These are phyloP conservation scores for Fukomys damarensis DNA, from an alignment of 2,113 vertebrate species.

Conservation along the genomic window DNA sequence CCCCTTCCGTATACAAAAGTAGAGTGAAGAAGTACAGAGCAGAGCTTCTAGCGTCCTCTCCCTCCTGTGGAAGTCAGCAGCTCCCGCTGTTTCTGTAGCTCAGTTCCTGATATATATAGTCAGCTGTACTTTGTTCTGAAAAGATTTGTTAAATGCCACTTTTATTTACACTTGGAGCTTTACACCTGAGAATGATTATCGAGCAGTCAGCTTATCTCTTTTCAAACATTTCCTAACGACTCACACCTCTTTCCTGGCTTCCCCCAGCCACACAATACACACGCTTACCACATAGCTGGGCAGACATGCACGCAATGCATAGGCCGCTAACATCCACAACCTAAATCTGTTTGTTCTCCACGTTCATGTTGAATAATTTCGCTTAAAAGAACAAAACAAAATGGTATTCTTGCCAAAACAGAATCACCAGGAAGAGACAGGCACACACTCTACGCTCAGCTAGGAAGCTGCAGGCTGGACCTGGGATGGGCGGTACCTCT, in stretches of 20 bases:
- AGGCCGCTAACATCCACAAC: slow-evolving; percentile 75
- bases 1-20: slow-evolving; percentile 51
- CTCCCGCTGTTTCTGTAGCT: slow-evolving; percentile 84
- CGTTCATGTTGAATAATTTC: slow-evolving; percentile 59
- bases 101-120: slow-evolving; percentile 85
- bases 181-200: slow-evolving; percentile 90
- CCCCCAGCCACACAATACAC: slow-evolving; percentile 73
- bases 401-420: slow-evolving; percentile 67
- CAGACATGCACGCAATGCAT: slow-evolving; percentile 60
- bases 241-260: slow-evolving; percentile 80
- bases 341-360: slow-evolving; percentile 77
- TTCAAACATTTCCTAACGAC: slow-evolving; percentile 86
- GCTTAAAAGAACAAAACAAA: slow-evolving; percentile 76
- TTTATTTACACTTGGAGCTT: slow-evolving; percentile 89
- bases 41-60: slow-evolving; percentile 47
- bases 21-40: slow-evolving; percentile 58
- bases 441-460: not conserved
- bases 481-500: not conserved
- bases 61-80: slow-evolving; percentile 64
- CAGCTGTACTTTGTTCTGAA: slow-evolving; percentile 86
- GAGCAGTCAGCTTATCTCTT: slow-evolving; percentile 87
- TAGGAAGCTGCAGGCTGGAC: not conserved
- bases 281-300: slow-evolving; percentile 66
- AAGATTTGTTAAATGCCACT: slow-evolving; percentile 87
- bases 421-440: slow-evolving; percentile 57